Base-by-base conservation (phyloP, 1,140 invertebrate species). In the Notospermus geniculatus region DNA sequence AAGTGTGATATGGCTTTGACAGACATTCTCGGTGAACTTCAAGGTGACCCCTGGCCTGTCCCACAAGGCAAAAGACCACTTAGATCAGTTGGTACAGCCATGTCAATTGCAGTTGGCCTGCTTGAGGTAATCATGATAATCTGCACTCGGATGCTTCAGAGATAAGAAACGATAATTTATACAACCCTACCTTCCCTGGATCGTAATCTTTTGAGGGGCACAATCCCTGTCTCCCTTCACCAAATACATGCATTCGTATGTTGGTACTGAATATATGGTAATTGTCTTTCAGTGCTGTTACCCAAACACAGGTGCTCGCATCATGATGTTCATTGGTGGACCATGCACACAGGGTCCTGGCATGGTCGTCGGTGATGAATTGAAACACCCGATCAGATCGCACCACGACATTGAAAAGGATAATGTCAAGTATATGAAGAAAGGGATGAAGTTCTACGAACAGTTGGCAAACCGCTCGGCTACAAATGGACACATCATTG, bases 341-440 rank as follows among this genome's bases (percentile, higher is more conserved):
- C 91, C 97, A 5, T 98, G 97, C 83, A 98, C 96, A 65, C 93
- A 98, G 86, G 97, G 97, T 11, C 97, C 97, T 54, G 97, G 87
- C 55, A 82, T 83, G 92, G 93, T 99, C 41, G 91, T 98, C 2
- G 97, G 97, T 72, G 97, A 99, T 83, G 97, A 99, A 77, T 84
- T 99, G n/a, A 96, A 96, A 76, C 90, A 94, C 77, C 96, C 97
- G 0, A 99, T 99, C 77, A 86, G 97, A 57, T 98, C 95, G 9
- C 97, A 99, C 83, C 95, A 99, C 76, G 95, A 98, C 77, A 99
- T 99, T 70, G 96, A 98, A 69, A 98, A 99, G 78, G 97, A 99
- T 76, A 97, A 97, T 80, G 92, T 92, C 0, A 95, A 95, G 75
- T 98, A 93, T 73, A 95, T 99, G 93, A 98, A 98, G 81, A 99